These are phyloP conservation scores for Cremastobaeus sp. DNA, from an alignment of 2,888 invertebrate species.

Conservation along the genomic window DNA sequence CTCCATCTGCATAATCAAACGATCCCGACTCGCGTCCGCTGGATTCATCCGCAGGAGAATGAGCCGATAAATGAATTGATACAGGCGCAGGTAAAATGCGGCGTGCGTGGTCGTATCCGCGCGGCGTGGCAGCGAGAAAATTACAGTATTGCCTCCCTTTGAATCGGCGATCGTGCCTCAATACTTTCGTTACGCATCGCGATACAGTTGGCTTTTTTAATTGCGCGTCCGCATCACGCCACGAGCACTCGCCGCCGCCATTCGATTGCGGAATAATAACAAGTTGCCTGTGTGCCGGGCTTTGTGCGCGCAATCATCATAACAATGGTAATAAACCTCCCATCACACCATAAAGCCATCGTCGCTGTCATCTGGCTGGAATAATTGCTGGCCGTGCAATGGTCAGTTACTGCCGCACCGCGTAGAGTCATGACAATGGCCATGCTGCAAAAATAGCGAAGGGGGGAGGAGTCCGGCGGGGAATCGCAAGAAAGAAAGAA, in stretches of 20 bases:
- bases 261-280: conserved; percentile 41
- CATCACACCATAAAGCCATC: conserved; percentile 43
- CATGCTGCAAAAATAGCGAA: neutral
- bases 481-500: too few relatives aligned
- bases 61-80: too few relatives aligned
- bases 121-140: conserved; percentile 5
- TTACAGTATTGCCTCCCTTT: conserved; percentile 11
- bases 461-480: neutral
- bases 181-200: conserved; percentile 36
- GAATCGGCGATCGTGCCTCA: conserved; percentile 26
- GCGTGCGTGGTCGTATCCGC: too few relatives aligned
- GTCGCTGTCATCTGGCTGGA: conserved; percentile 41
- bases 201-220: conserved; percentile 37
- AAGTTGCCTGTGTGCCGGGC: conserved; percentile 21
- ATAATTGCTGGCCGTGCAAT: conserved; percentile 35
- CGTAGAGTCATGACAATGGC: conserved; percentile 8
- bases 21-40: too few relatives aligned
- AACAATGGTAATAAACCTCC: conserved; percentile 45
- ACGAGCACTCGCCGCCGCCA: conserved; percentile 38
- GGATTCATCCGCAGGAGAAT: too few relatives aligned
- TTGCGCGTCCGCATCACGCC: conserved; percentile 40
- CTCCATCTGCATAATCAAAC: too few relatives aligned
- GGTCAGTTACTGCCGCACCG: conserved; percentile 28
- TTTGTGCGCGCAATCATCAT: conserved; percentile 35
- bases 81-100: too few relatives aligned